phyloP scores from a whole-genome alignment of 1,140 invertebrate species.

The Zaprionus taronus region DNA sequence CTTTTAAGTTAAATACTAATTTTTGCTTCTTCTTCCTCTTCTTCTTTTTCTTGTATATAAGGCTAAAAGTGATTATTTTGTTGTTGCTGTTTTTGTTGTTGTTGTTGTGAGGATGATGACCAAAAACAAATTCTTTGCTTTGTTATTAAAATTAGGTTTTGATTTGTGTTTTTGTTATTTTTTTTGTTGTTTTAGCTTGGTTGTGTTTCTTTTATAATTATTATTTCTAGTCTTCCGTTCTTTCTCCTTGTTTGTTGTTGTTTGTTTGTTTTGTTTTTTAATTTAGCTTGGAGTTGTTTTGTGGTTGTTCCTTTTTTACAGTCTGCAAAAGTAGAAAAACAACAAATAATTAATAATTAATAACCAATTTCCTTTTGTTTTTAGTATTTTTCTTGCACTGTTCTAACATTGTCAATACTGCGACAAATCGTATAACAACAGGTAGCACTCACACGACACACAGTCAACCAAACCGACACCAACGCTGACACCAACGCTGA shows the following conservation, averaged over 20 bases:
- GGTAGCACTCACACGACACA: slow-evolving; percentile 17
- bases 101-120: slow-evolving; percentile 30
- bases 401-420: slow-evolving; percentile 18
- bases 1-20: slow-evolving; percentile 40
- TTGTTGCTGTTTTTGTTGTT: slow-evolving; percentile 39
- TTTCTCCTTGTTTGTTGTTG: slow-evolving; percentile 63
- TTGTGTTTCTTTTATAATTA: slow-evolving; percentile 37
- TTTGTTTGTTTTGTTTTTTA: slow-evolving; percentile 30
- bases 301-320: slow-evolving; percentile 76
- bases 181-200: slow-evolving; percentile 20
- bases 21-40: slow-evolving; percentile 17
- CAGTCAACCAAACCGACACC: background rate
- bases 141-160: slow-evolving; percentile 44
- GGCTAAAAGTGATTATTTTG: slow-evolving; percentile 68
- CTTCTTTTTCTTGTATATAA: slow-evolving; percentile 64
- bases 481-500: slow-evolving; percentile 15
- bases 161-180: slow-evolving; percentile 44
- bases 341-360: slow-evolving; percentile 1
- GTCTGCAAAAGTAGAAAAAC: slow-evolving; percentile 49
- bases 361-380: background rate
- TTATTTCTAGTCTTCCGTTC: slow-evolving; percentile 77
- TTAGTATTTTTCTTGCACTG: background rate
- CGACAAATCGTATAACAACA: slow-evolving; percentile 23
- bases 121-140: slow-evolving; percentile 60
- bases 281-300: slow-evolving; percentile 55